Conservation (phyloP, 2,888 invertebrate genomes). For the Dicranocentrus wangi region DNA sequence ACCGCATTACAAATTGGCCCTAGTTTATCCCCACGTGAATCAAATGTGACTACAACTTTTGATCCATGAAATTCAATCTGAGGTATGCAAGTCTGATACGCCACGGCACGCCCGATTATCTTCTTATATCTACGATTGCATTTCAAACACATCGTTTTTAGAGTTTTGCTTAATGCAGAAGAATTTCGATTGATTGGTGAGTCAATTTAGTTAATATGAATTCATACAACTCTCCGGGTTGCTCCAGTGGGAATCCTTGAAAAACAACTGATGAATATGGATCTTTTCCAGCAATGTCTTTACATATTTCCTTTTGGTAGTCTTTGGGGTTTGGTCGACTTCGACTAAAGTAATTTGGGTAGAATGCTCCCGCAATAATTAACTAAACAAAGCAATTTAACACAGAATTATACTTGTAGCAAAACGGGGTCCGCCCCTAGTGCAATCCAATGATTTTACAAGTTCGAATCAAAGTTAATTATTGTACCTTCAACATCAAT, state of each 20-base stretch:
- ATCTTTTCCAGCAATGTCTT: conserved; percentile 82
- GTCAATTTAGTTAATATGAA: too few species aligned
- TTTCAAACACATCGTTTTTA: not conserved
- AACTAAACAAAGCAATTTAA: conserved; percentile 78
- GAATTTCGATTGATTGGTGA: not conserved
- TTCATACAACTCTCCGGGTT: conserved; percentile 82
- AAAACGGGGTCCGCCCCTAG: too few species aligned
- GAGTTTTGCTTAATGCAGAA: not conserved
- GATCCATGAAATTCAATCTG: conserved; percentile 65
- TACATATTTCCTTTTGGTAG: conserved; percentile 81
- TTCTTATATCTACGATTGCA: conserved; percentile 60
- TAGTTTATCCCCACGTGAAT: conserved; percentile 62
- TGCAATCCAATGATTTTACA: too few species aligned
- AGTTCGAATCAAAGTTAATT: too few species aligned
- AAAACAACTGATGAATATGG: conserved; percentile 85
- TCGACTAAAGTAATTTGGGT: conserved; percentile 90
- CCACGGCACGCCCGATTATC: conserved; percentile 49
- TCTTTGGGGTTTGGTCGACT: conserved; percentile 77
- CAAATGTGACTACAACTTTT: conserved; percentile 69
- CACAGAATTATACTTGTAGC: too few species aligned
- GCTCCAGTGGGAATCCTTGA: conserved; percentile 77
- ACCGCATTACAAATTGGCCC: conserved; percentile 75
- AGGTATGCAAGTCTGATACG: conserved; percentile 54
- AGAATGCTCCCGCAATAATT: conserved; percentile 90
- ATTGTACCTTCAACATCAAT: conserved; percentile 81